These are phyloP conservation scores for Noctilio leporinus DNA, from an alignment of 2,113 vertebrate genomes.

Conservation along the genomic window DNA sequence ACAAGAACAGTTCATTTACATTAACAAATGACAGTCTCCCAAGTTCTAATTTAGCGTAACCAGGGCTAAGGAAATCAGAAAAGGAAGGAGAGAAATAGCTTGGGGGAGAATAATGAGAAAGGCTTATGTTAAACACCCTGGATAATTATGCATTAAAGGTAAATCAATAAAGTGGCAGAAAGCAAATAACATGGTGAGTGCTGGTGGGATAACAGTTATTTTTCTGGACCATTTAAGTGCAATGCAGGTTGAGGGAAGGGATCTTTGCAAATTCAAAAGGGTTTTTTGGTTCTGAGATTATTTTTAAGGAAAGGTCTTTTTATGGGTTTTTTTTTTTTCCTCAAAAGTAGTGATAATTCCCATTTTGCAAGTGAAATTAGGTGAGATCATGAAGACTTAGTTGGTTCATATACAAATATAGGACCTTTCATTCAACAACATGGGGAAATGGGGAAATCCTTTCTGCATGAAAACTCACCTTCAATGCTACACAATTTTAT, in stretches of 20 bases:
- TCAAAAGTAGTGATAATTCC: background rate
- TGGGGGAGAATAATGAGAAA: constrained; percentile 11
- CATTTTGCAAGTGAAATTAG: background rate
- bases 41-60: constrained; percentile 42
- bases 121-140: constrained; percentile 40
- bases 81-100: background rate
- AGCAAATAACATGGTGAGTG: constrained; percentile 42
- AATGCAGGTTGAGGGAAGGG: background rate
- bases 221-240: constrained; percentile 38
- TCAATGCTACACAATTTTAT: background rate
- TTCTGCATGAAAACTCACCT: background rate
- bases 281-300: background rate
- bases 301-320: background rate
- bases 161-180: constrained; percentile 60
- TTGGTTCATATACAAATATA: background rate
- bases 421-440: background rate
- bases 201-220: constrained; percentile 47
- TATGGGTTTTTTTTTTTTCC: background rate
- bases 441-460: background rate
- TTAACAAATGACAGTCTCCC: constrained; percentile 28
- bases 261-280: background rate
- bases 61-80: background rate
- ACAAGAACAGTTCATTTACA: constrained; percentile 38
- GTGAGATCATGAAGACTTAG: background rate
- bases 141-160: constrained; percentile 60